A percentile compares a stretch with the other conserved stretches of the same genome.
These are phyloP conservation scores for Thaumatotibia leucotreta DNA, from an alignment of 1,140 invertebrate species.

Conservation along the genomic window DNA sequence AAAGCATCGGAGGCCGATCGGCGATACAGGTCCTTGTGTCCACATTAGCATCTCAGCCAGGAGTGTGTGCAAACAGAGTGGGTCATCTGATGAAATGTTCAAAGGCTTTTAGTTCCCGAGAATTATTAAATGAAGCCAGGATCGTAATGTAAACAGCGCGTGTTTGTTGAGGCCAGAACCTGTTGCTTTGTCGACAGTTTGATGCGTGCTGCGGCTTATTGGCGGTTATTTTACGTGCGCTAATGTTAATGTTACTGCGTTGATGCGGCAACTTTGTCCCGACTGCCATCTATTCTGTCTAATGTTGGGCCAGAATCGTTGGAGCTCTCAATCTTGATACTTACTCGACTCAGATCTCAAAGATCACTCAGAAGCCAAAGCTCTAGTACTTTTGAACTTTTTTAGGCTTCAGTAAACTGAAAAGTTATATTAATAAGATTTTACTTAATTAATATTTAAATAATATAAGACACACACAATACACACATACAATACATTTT, in stretches of 20 bases:
- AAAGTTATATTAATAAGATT: too few relatives aligned
- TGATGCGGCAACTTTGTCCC: slow-evolving; percentile 63
- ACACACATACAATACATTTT: too few relatives aligned
- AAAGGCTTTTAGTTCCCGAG: slow-evolving; percentile 76
- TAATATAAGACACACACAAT: too few relatives aligned
- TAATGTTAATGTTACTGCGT: slow-evolving; percentile 63
- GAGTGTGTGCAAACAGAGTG: slow-evolving; percentile 73
- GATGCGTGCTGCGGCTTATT: slow-evolving; percentile 69
- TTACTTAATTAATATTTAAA: too few relatives aligned
- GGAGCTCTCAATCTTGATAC: not conserved
- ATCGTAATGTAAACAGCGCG: slow-evolving; percentile 72
- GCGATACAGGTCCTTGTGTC: slow-evolving; percentile 73
- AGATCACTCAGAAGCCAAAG: too few relatives aligned
- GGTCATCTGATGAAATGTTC: slow-evolving; percentile 76
- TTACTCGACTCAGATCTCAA: not conserved
- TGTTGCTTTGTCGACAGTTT: slow-evolving; percentile 70
- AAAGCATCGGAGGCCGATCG: slow-evolving; percentile 66
- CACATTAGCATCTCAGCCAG: slow-evolving; percentile 73
- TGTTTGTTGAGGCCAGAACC: slow-evolving; percentile 70
- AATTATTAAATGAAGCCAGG: slow-evolving; percentile 76
- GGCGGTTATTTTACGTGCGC: slow-evolving; percentile 70
- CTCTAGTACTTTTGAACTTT: too few relatives aligned
- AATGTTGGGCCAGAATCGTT: not conserved
- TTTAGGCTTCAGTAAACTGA: too few relatives aligned
- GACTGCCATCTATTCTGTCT: not conserved